Evolutionary conservation across 1,140 invertebrate species (phyloP).

Genomic region (Leguminivora glycinivorella): DNA sequence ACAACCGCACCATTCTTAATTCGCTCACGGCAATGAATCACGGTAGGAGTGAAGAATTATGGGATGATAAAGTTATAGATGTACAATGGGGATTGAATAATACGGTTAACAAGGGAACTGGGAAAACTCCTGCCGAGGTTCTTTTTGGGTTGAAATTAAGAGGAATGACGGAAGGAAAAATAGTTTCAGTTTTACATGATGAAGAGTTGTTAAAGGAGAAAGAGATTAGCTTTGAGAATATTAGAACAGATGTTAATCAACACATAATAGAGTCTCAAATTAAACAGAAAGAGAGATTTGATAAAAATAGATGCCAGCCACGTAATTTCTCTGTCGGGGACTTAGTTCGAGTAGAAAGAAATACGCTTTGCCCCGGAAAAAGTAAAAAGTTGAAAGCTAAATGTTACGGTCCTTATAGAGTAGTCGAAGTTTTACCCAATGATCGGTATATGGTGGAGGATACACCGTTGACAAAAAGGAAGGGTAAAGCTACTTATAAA

Average conservation of each 20-base stretch:
- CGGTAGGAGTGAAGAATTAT: neutral
- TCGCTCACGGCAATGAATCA: constrained; percentile 9
- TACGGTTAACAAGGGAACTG: constrained; percentile 6
- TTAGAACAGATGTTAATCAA: neutral
- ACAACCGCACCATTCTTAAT: neutral
- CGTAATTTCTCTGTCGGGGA: neutral
- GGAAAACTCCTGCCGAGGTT: constrained; percentile 1
- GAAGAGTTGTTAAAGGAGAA: neutral
- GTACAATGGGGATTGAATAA: constrained; percentile 26
- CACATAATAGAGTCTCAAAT: neutral
- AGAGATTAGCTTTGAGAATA: neutral
- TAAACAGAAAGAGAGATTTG: constrained; percentile 9
- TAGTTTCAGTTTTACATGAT: neutral
- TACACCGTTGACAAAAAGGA: neutral
- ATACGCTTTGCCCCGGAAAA: constrained; percentile 6
- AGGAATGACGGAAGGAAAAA: constrained; percentile 10
- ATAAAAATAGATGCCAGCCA: constrained; percentile 5
- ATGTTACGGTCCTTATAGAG: constrained; percentile 6
- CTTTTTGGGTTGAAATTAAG: neutral
- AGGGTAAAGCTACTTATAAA: constrained; percentile 5
- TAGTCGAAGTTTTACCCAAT: neutral
- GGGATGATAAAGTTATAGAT: constrained; percentile 9
- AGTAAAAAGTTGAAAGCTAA: neutral
- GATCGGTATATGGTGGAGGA: neutral
- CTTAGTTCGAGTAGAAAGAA: constrained; percentile 1